Evolutionary conservation across 2,113 vertebrate genomes (phyloP).

Genomic region (Riparia riparia): DNA sequence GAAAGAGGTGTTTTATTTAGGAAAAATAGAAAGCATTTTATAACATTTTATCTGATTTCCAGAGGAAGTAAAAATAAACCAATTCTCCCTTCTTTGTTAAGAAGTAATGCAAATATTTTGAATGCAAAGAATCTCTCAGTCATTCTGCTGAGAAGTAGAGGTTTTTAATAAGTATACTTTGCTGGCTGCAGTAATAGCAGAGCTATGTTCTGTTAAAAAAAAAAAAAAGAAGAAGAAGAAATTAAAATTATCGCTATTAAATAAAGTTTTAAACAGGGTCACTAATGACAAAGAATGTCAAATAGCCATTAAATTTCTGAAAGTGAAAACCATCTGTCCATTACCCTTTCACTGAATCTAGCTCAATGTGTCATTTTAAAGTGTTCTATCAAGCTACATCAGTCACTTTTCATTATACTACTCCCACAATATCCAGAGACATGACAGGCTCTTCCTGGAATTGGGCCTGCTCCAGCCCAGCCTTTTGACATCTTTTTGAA

Average conservation of each 20-base stretch:
- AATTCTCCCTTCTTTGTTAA: neutral
- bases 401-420: neutral
- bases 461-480: neutral
- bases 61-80: neutral
- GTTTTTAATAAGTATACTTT: neutral
- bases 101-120: neutral
- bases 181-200: neutral
- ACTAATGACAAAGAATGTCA: neutral
- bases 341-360: conserved; percentile 18
- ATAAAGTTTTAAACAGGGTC: neutral
- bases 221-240: neutral
- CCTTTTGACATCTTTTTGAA: neutral
- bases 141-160: neutral
- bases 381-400: conserved; percentile 29
- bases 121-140: neutral
- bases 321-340: conserved; percentile 38
- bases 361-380: conserved; percentile 17
- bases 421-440: neutral
- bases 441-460: neutral
- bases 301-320: conserved; percentile 11
- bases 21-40: neutral
- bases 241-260: neutral
- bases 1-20: neutral
- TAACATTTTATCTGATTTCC: neutral
- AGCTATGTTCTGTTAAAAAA: neutral